Conservation (phyloP, 2,113 vertebrate species). For the Malurus cyaneus region DNA sequence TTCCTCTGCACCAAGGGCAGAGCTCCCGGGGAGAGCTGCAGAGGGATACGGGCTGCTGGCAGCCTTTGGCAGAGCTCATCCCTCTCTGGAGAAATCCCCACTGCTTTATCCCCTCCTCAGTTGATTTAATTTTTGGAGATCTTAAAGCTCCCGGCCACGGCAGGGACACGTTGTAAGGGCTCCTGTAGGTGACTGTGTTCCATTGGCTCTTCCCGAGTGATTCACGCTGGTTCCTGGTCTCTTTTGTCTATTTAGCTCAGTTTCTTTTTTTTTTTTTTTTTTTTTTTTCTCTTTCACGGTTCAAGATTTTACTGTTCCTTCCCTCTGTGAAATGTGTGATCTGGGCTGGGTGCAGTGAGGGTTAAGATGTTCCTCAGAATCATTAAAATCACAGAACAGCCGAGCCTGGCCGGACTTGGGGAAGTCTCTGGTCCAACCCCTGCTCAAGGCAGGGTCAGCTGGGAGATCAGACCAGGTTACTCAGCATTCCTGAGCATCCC, state of each 20-base stretch:
- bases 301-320: not conserved
- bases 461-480: slow-evolving; percentile 46
- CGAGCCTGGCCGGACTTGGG: not conserved
- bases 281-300: too few relatives aligned
- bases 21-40: not conserved
- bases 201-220: not conserved
- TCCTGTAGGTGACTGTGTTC: not conserved
- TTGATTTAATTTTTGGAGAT: not conserved
- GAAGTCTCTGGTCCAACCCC: not conserved
- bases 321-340: not conserved
- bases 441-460: slow-evolving; percentile 5
- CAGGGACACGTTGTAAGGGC: not conserved
- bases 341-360: not conserved
- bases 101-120: not conserved
- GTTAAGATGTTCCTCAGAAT: not conserved
- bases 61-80: not conserved
- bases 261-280: not conserved
- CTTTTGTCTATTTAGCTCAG: not conserved
- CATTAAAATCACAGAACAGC: not conserved
- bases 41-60: not conserved
- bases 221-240: not conserved
- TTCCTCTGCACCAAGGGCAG: not conserved
- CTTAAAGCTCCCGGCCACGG: not conserved
- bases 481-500: slow-evolving; percentile 40
- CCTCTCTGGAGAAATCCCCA: not conserved